Conservation (phyloP, 2,888 invertebrate genomes). For the Biston stratarius region DNA sequence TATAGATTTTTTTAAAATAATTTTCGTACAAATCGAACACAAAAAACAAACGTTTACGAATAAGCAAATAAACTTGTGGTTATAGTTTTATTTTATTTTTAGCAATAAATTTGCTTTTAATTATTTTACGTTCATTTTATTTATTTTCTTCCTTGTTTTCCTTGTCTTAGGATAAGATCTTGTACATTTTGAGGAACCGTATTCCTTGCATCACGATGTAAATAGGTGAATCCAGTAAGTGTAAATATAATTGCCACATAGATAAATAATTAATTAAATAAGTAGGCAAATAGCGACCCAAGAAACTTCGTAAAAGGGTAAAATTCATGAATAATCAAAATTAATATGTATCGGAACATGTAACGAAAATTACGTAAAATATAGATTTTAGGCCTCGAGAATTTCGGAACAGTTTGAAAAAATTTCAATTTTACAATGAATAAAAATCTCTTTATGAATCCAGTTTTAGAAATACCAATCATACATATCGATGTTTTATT, state of each 20-base stretch:
- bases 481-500: constrained; percentile 86
- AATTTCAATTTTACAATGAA: constrained; percentile 61
- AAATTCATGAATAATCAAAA: constrained; percentile 72
- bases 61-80: constrained; percentile 80
- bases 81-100: constrained; percentile 84
- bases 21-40: constrained; percentile 81
- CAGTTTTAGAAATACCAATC: constrained; percentile 81
- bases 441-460: constrained; percentile 59
- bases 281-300: constrained; percentile 55
- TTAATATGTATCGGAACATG: constrained; percentile 70
- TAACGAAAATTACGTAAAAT: constrained; percentile 63
- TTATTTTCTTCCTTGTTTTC: constrained; percentile 64
- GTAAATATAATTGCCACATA: constrained; percentile 69
- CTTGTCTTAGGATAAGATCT: constrained; percentile 61
- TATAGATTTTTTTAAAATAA: constrained; percentile 64
- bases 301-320: constrained; percentile 59
- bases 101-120: constrained; percentile 86
- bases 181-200: constrained; percentile 83
- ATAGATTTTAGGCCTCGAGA: constrained; percentile 69
- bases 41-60: constrained; percentile 58
- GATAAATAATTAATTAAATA: constrained; percentile 53
- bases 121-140: constrained; percentile 78
- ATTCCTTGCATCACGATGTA: constrained; percentile 84
- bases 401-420: constrained; percentile 60
- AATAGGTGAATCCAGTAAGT: constrained; percentile 68